Percentiles rank a stretch among this genome's conserved stretches.
Conservation (phyloP, 2,113 vertebrate genomes). For the Bothrops jararaca region DNA sequence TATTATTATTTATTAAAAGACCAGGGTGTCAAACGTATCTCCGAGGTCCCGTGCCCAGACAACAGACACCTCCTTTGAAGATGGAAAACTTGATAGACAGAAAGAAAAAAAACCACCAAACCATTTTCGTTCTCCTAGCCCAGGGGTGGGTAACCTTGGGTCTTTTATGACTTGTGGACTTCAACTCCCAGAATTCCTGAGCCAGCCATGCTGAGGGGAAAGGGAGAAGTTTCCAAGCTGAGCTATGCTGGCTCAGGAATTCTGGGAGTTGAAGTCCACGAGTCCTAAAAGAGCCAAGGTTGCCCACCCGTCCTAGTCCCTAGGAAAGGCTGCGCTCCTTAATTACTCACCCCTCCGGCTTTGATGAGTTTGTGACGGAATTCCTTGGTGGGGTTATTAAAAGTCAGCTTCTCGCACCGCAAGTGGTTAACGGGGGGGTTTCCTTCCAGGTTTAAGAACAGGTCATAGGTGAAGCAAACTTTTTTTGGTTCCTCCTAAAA, state of each 20-base stretch:
- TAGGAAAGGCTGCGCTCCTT: rapidly evolving
- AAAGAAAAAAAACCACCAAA: too few relatives aligned
- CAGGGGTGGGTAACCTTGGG: too few relatives aligned
- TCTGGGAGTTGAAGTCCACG: too few relatives aligned
- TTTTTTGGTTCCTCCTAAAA: constrained; percentile 94
- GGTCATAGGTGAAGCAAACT: constrained; percentile 95
- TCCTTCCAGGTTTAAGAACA: constrained; percentile 97
- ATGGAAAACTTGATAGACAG: background rate
- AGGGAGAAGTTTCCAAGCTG: too few relatives aligned
- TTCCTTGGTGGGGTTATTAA: constrained; percentile 97
- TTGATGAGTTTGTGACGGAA: constrained; percentile 94
- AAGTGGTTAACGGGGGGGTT: constrained; percentile 98
- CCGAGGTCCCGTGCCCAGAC: rapidly evolving
- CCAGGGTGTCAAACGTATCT: background rate
- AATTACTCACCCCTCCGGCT: constrained; percentile 89
- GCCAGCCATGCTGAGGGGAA: too few relatives aligned
- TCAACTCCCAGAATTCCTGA: too few relatives aligned
- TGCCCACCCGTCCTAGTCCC: background rate
- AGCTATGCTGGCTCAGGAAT: too few relatives aligned
- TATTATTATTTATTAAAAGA: background rate
- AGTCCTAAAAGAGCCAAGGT: too few relatives aligned
- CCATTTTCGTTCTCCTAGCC: background rate
- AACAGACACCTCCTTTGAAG: background rate
- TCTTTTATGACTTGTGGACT: too few relatives aligned
- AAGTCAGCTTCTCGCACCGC: constrained; percentile 97